Base-by-base conservation (phyloP, 1,140 invertebrate genomes). In the Drosophila lacertosa region DNA sequence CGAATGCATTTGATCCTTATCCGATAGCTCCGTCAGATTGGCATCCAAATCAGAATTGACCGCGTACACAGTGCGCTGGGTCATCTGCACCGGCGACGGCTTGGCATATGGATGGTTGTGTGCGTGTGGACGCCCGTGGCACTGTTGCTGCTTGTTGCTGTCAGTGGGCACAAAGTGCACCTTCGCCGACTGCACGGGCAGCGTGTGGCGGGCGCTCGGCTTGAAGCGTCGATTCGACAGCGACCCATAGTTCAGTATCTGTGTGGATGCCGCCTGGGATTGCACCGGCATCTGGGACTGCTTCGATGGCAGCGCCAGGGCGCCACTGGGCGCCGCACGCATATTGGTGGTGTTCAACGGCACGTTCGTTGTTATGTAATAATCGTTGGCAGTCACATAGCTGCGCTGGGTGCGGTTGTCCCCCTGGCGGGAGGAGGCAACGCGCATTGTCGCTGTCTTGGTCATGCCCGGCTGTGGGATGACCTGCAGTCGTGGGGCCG, bases 361-460 rank as follows among this genome's bases (percentile, higher is more conserved):
- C 9, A 86, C 32, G 70, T 86, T 84, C 2, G 81, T 77, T 7
- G 82, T 80, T 22, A 84, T 84, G 45, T 86, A 84, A 47, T 86
- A 84, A 37, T 84, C 81, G 26, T 84, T 81, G 53, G 84, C 68
- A 10, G 81, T 84, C 5, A 84, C 62, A 53, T 70, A 84, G 6
- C 77, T 84, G 13, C 81, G 81, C 50, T 84, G 81, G 2, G 77
- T 67, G 11, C 81, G 81, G 2, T 26, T 0, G 0, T 86, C 81
- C 2, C 18, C 2, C 18, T 64, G 62, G 2, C 81, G 68, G 1
- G 69, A 42, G 1, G 72, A 57, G 20, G 50, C 51, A 7, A 63
- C 75, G 4, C 55, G 72, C 69, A 81, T 24, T 1, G 74, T 10
- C 4, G 65, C 39, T 1, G 62, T 77, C 35, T 82, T 90, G 33